phyloP scores from a whole-genome alignment of 2,113 vertebrate genomes.

The Lagopus leucura region DNA sequence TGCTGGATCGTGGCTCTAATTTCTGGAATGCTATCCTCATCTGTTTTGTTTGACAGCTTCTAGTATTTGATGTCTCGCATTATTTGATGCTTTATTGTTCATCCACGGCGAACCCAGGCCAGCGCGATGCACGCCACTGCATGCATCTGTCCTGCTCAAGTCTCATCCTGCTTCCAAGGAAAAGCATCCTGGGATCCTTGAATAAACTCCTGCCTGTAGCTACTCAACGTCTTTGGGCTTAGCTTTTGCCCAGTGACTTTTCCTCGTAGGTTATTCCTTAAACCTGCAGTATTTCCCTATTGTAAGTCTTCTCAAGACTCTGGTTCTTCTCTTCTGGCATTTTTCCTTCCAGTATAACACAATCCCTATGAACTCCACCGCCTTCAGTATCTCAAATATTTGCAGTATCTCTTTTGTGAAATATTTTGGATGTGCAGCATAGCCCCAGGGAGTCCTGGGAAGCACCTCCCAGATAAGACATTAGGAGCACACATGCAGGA shows the following conservation, averaged over 20 bases:
- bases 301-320: neutral
- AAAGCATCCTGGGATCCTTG: neutral
- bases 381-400: slow-evolving; percentile 52
- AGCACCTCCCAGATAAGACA: slow-evolving; percentile 44
- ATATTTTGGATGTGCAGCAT: slow-evolving; percentile 12
- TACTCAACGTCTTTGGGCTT: neutral
- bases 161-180: neutral
- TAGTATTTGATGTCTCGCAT: neutral
- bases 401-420: slow-evolving; percentile 45
- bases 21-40: slow-evolving; percentile 52
- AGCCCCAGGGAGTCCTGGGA: slow-evolving; percentile 36
- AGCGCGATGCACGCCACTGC: neutral
- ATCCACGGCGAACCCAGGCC: neutral
- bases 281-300: neutral
- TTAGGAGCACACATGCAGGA: neutral
- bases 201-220: neutral
- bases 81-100: neutral
- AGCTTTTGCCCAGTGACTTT: neutral
- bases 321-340: neutral
- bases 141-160: neutral
- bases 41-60: slow-evolving; percentile 52
- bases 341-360: neutral
- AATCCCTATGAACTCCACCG: slow-evolving; percentile 20
- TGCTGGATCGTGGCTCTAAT: neutral
- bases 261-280: neutral